Evolutionary conservation across 2,113 vertebrate species (phyloP).

Genomic region (Myodes glareolus): DNA sequence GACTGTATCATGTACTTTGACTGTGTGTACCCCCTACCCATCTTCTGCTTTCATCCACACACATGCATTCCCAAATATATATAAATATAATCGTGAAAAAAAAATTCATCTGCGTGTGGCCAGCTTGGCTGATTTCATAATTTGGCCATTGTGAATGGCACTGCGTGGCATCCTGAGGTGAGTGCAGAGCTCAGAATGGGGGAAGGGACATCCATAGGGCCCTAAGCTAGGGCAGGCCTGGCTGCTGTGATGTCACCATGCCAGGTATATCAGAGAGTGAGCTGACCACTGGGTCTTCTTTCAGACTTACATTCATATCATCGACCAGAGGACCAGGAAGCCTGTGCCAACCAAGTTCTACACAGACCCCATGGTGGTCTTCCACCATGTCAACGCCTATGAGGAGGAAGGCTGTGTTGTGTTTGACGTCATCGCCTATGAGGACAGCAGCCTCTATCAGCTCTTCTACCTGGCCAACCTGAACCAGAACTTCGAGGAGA

Average conservation of each 20-base stretch:
- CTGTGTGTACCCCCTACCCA: no score
- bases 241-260: neutral
- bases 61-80: neutral
- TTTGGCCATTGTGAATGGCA: neutral
- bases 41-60: neutral
- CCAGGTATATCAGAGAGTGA: neutral
- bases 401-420: slow-evolving; percentile 93
- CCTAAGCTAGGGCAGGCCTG: neutral
- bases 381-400: slow-evolving; percentile 95
- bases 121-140: neutral
- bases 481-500: slow-evolving; percentile 71
- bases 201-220: neutral
- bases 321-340: slow-evolving; percentile 92
- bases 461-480: slow-evolving; percentile 94
- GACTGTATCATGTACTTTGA: neutral
- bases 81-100: neutral
- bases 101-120: neutral
- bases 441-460: slow-evolving; percentile 91
- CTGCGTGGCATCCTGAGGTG: neutral
- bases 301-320: slow-evolving; percentile 94
- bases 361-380: slow-evolving; percentile 90
- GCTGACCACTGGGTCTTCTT: slow-evolving; percentile 66
- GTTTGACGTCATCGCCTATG: slow-evolving; percentile 92
- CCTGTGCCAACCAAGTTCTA: slow-evolving; percentile 88
- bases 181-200: neutral